These are phyloP conservation scores for Megalurothrips usitatus DNA, from an alignment of 2,888 invertebrate species.

Conservation along the genomic window DNA sequence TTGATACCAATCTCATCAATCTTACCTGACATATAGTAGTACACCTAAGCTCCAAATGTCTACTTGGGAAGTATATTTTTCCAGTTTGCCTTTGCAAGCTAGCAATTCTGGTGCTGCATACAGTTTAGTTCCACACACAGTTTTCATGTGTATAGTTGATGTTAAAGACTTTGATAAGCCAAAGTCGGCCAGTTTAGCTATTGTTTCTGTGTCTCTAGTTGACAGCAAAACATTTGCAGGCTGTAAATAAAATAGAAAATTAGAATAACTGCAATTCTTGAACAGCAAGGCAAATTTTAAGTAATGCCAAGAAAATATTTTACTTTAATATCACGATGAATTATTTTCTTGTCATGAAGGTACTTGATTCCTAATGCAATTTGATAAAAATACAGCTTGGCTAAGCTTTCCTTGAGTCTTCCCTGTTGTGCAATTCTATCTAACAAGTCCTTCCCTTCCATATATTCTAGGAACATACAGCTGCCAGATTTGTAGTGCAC, in stretches of 20 bases:
- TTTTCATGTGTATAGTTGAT: not conserved
- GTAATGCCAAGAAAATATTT: not conserved
- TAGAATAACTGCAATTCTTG: not conserved
- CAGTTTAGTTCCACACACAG: constrained; percentile 1
- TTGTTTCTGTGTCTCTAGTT: not conserved
- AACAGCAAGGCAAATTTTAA: not conserved
- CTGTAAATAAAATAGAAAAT: not conserved
- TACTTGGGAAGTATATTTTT: not conserved
- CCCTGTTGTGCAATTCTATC: not conserved
- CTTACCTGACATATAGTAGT: not conserved
- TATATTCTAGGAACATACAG: not conserved
- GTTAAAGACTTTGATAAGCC: not conserved
- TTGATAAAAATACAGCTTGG: not conserved
- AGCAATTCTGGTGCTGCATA: not conserved
- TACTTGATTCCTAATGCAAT: not conserved
- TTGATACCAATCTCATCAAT: not conserved
- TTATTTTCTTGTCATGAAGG: not conserved
- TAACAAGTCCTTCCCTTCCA: not conserved
- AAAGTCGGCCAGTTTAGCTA: not conserved
- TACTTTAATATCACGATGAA: constrained; percentile 17
- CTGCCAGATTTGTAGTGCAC: not conserved
- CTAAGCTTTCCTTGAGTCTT: not conserved
- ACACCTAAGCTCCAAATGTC: not conserved
- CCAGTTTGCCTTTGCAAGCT: not conserved
- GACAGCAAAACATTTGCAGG: not conserved